phyloP scores from a whole-genome alignment of 37 sponge, comb jelly and placozoan species.

The Bolinopsis microptera region DNA sequence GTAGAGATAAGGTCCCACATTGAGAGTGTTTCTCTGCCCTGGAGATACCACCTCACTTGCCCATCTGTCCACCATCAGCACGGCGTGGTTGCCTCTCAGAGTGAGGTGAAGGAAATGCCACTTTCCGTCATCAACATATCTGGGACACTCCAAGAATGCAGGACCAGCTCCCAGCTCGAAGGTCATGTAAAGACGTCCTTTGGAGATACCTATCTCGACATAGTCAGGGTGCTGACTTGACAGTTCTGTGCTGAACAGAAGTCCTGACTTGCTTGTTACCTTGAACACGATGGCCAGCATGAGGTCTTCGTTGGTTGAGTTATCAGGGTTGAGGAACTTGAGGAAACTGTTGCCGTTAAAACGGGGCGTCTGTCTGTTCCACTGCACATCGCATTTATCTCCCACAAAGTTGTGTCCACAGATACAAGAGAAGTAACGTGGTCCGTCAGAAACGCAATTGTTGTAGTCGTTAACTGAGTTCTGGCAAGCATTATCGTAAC shows the following conservation, averaged over 20 bases:
- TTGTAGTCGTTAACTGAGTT: not conserved
- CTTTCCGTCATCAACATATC: slow-evolving; percentile 7
- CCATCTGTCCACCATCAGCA: slow-evolving; percentile 38
- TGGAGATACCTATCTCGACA: not conserved
- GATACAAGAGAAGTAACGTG: not conserved
- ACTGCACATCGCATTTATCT: not conserved
- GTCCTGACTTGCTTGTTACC: not conserved
- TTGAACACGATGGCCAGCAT: slow-evolving; percentile 10
- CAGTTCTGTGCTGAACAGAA: not conserved
- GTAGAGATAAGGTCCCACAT: not conserved
- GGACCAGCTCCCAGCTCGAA: slow-evolving; percentile 29
- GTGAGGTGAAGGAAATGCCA: slow-evolving; percentile 48
- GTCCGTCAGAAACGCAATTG: not conserved
- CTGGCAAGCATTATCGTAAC: not conserved
- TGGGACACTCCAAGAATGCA: not conserved
- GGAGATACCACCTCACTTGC: slow-evolving; percentile 38
- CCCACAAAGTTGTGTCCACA: not conserved
- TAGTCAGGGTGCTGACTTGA: not conserved
- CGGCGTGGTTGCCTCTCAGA: not conserved
- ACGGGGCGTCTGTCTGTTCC: slow-evolving; percentile 23
- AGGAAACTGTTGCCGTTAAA: slow-evolving; percentile 12
- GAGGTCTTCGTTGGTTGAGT: not conserved
- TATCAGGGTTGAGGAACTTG: not conserved
- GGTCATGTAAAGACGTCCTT: not conserved
- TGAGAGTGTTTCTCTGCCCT: not conserved